phyloP scores from a whole-genome alignment of 2,797 vertebrate species.

The Melanogrammus aeglefinus region DNA sequence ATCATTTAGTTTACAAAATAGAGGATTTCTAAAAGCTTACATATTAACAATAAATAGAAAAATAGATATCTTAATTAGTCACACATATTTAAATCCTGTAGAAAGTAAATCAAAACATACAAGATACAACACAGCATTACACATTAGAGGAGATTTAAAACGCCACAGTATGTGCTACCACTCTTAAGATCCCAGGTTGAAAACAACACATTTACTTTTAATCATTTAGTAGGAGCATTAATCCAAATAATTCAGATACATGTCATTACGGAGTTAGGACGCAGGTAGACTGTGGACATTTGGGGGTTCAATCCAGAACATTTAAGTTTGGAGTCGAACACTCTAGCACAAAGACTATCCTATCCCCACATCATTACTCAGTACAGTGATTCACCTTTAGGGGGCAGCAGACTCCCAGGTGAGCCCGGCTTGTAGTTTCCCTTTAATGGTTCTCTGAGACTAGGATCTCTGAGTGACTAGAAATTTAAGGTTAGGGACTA shows the following conservation, averaged over 20 bases:
- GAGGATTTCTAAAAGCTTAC: conserved; percentile 28
- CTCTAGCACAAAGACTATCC: too few relatives aligned
- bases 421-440: neutral
- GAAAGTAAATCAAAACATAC: conserved; percentile 24
- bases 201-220: neutral
- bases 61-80: conserved; percentile 6
- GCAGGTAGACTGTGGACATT: too few relatives aligned
- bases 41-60: conserved; percentile 58
- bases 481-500: neutral
- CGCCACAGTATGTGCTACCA: neutral
- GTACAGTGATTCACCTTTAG: too few relatives aligned
- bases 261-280: too few relatives aligned
- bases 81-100: neutral
- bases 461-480: neutral
- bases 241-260: too few relatives aligned
- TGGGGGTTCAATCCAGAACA: too few relatives aligned
- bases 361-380: too few relatives aligned
- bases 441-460: neutral
- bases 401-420: too few relatives aligned
- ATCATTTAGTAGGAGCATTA: neutral
- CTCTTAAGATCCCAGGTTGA: too few relatives aligned
- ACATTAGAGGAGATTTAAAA: neutral
- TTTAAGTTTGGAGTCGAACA: too few relatives aligned
- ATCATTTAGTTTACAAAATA: conserved; percentile 40
- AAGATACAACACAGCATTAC: conserved; percentile 31